These are phyloP conservation scores for Beris chalybata DNA, from an alignment of 2,888 invertebrate genomes.

Conservation along the genomic window DNA sequence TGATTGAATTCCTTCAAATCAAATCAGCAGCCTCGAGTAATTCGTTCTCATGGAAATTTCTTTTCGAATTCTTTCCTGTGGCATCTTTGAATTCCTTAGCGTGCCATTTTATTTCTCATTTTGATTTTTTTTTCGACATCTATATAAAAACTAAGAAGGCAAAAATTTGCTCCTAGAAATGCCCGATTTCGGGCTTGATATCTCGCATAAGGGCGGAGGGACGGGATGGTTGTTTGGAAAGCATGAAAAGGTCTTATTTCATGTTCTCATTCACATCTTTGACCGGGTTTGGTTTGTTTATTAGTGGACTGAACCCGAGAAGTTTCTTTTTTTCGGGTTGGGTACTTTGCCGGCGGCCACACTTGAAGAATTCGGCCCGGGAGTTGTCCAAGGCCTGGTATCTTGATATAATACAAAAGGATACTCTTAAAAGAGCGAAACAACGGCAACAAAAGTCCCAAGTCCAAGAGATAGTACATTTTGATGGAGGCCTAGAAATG, in stretches of 20 bases:
- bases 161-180: constrained; percentile 23
- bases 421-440: no score
- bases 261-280: constrained; percentile 2
- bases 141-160: constrained; percentile 9
- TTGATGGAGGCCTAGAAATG: constrained; percentile 28
- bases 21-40: constrained; percentile 35
- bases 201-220: constrained; percentile 24
- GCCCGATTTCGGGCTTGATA: constrained; percentile 12
- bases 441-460: no score
- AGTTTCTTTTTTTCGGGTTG: constrained; percentile 28
- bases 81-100: constrained; percentile 27
- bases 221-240: constrained; percentile 1
- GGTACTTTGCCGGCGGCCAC: constrained; percentile 15
- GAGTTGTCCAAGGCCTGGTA: no score
- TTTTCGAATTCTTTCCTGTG: constrained; percentile 11
- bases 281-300: constrained; percentile 28
- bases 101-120: constrained; percentile 20
- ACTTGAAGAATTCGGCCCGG: not conserved
- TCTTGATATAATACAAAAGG: no score
- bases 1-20: constrained; percentile 36
- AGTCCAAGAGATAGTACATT: constrained; percentile 9
- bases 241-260: constrained; percentile 22
- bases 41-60: constrained; percentile 34
- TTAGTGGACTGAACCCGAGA: constrained; percentile 24
- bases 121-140: not conserved